These are phyloP conservation scores for Muscicapa adusta DNA, from an alignment of 2,113 vertebrate species.

Conservation along the genomic window DNA sequence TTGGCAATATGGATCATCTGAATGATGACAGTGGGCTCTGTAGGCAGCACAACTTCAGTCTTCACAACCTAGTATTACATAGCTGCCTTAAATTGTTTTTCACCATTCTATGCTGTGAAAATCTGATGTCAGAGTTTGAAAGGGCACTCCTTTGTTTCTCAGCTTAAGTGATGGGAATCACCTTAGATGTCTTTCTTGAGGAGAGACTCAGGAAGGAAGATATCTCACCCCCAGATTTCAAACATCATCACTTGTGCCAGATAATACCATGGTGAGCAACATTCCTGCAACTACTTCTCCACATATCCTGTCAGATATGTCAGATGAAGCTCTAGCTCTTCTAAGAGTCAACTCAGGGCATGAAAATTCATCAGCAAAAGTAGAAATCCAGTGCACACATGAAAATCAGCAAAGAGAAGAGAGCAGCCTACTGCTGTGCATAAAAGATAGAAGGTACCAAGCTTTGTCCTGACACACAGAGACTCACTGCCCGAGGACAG, in stretches of 20 bases:
- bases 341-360: neutral
- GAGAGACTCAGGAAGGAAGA: neutral
- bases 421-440: neutral
- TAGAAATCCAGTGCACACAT: neutral
- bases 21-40: neutral
- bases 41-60: neutral
- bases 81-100: neutral
- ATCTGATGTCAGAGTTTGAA: neutral
- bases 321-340: neutral
- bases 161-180: neutral
- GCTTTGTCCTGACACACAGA: neutral
- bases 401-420: neutral
- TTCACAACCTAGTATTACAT: fast-evolving
- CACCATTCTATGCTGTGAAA: neutral
- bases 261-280: neutral
- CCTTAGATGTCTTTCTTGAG: neutral
- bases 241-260: neutral
- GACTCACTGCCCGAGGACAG: fast-evolving
- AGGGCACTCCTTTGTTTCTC: neutral
- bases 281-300: neutral
- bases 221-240: neutral
- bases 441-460: neutral
- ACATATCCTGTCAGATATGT: neutral
- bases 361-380: neutral
- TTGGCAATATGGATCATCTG: neutral